Evolutionary conservation across 2,113 vertebrate species (phyloP), one percentile per base, ranked within the genome.

Genomic region (Anoura caudifer): DNA sequence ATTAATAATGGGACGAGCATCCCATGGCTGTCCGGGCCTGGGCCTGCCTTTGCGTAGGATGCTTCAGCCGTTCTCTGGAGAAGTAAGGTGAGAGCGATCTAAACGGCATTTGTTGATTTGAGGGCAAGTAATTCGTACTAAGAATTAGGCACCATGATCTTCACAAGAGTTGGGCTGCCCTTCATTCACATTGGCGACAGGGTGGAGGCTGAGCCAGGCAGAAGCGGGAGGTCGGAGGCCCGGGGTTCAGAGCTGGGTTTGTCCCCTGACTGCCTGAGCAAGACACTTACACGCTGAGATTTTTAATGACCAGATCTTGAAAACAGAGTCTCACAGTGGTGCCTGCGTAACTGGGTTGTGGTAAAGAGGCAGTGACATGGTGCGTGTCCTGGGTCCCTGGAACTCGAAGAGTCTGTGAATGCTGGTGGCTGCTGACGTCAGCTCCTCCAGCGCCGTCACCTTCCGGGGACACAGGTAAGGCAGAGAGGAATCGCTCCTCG

Each of bases 381-480:
- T 33, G 47, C n/a, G 7, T 3, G 13, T n/a, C 36, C 3, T 3
- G 5, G 38, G n/a, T 8, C 8, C 9, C 50, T 10, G 47, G 31
- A 50, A 4, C 13, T 56, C 38, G 20, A 33, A 5, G 45, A 15
- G 47, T 56, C 17, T 0, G 0, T 14, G 13, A 9, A 11, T 19
- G 11, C 14, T 14, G 38, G 59, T n/a, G 24, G 15, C 61, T 24
- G 7, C 9, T 26, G 14, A 11, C 11, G 8, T 38, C 7, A 1
- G 63, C n/a, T 22, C 0, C 54, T n/a, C 13, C 3, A 0, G 0
- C 28, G 22, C 36, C 19, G 0, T 15, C 11, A 7, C 19, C 67
- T 47, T 36, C 45, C 16, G 6, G 31, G 1, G 70, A 73, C 61
- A 24, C 47, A 1, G 0, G 22, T 2, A 1, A 69, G 79, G n/a